Percentiles rank a stretch among this genome's conserved stretches.
Evolutionary conservation across 2,113 vertebrate species (phyloP).

Genomic region (Lasiurus cinereus): DNA sequence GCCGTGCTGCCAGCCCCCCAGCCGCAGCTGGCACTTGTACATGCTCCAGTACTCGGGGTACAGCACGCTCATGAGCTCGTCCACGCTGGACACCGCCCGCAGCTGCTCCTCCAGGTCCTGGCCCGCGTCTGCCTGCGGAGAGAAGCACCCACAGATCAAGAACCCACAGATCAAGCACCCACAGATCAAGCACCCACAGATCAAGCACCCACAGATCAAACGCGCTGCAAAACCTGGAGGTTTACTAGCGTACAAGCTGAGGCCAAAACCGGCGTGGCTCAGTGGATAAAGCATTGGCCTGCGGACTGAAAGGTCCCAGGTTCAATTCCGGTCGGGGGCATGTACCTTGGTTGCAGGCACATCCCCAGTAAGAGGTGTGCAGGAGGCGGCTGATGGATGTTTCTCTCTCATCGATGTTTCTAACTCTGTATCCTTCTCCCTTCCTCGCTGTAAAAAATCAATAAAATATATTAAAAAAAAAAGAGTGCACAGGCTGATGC

Average conservation of each 20-base stretch:
- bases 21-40: conserved; percentile 95
- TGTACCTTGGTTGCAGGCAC: too few relatives aligned
- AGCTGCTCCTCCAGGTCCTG: conserved; percentile 94
- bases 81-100: conserved; percentile 95
- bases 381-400: too few relatives aligned
- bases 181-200: conserved; percentile 38
- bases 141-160: conserved; percentile 74
- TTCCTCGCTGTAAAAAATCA: too few relatives aligned
- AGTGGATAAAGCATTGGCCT: too few relatives aligned
- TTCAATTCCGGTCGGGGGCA: too few relatives aligned
- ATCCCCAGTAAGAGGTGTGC: too few relatives aligned
- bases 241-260: neutral
- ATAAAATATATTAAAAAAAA: too few relatives aligned
- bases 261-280: too few relatives aligned
- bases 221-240: neutral
- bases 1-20: conserved; percentile 86
- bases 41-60: conserved; percentile 97
- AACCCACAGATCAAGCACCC: neutral
- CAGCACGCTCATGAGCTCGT: conserved; percentile 96
- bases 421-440: too few relatives aligned
- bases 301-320: too few relatives aligned
- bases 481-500: too few relatives aligned
- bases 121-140: conserved; percentile 89
- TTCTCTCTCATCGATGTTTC: too few relatives aligned
- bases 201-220: neutral